Percentiles rank a stretch among this genome's conserved stretches.
phyloP scores from a whole-genome alignment of 2,888 invertebrate genomes.

The Lasius platythorax region DNA sequence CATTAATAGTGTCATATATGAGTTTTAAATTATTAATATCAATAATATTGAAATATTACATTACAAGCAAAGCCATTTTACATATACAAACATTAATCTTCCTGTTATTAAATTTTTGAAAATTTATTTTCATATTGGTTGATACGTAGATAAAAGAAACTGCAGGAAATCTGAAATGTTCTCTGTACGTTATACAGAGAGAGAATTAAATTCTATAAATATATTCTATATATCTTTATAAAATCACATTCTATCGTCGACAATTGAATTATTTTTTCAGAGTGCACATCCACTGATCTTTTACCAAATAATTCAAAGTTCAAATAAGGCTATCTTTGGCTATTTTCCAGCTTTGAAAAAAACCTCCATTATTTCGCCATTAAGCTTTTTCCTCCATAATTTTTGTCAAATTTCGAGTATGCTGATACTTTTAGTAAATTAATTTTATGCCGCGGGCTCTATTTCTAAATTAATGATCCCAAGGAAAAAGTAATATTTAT shows the following conservation, averaged over 20 bases:
- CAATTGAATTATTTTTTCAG: constrained; percentile 32
- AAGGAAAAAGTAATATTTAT: constrained; percentile 77
- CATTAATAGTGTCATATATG: background rate
- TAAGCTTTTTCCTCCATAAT: constrained; percentile 75
- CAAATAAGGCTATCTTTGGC: constrained; percentile 73
- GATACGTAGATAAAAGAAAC: background rate
- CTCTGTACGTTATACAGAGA: background rate
- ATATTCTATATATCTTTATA: constrained; percentile 9
- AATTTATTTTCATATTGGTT: constrained; percentile 14
- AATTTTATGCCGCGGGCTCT: constrained; percentile 76
- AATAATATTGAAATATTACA: background rate
- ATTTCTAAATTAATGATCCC: constrained; percentile 79
- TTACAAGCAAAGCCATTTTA: background rate
- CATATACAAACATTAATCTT: background rate
- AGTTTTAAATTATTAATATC: constrained; percentile 12
- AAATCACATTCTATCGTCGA: constrained; percentile 7
- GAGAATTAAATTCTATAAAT: background rate
- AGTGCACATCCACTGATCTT: background rate
- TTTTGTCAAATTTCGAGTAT: constrained; percentile 47
- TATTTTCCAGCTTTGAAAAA: constrained; percentile 74
- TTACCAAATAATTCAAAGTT: constrained; percentile 54
- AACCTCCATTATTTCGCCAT: constrained; percentile 79
- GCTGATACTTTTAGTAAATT: constrained; percentile 80
- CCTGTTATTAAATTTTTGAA: background rate
- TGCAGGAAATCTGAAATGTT: background rate